Evolutionary conservation across 2,113 vertebrate genomes (phyloP).

Genomic region (Furnarius figulus): DNA sequence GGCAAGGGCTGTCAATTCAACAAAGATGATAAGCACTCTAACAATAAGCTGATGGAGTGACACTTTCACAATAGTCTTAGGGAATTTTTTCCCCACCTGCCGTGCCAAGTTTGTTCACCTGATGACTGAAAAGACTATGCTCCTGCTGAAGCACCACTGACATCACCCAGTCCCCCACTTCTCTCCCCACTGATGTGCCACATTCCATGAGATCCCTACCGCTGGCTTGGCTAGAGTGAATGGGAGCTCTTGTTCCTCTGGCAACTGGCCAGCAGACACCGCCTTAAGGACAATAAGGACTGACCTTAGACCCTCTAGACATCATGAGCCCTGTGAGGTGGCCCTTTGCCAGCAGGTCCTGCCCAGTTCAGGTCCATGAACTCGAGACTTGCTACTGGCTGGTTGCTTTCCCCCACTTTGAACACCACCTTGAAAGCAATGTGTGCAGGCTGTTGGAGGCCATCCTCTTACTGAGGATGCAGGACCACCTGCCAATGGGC

Average conservation of each 20-base stretch:
- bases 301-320: not conserved
- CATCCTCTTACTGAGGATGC: not conserved
- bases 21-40: fast-evolving
- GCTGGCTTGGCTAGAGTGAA: not conserved
- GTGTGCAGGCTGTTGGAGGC: not conserved
- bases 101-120: not conserved
- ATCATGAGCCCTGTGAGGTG: fast-evolving
- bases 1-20: not conserved
- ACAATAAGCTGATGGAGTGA: not conserved
- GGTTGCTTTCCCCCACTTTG: not conserved
- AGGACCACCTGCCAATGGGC: not conserved
- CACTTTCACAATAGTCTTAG: not conserved
- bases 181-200: not conserved
- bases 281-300: not conserved
- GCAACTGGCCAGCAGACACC: not conserved
- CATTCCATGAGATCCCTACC: not conserved
- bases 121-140: not conserved
- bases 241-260: not conserved
- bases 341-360: not conserved
- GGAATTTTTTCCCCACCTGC: no score
- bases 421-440: not conserved
- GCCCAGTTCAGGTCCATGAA: not conserved
- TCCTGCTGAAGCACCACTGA: not conserved
- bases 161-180: not conserved
- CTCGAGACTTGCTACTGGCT: not conserved